A percentile compares a stretch with the other conserved stretches of the same genome.
phyloP scores from a whole-genome alignment of 1,140 invertebrate genomes.

The Zaprionus gabonicus region DNA sequence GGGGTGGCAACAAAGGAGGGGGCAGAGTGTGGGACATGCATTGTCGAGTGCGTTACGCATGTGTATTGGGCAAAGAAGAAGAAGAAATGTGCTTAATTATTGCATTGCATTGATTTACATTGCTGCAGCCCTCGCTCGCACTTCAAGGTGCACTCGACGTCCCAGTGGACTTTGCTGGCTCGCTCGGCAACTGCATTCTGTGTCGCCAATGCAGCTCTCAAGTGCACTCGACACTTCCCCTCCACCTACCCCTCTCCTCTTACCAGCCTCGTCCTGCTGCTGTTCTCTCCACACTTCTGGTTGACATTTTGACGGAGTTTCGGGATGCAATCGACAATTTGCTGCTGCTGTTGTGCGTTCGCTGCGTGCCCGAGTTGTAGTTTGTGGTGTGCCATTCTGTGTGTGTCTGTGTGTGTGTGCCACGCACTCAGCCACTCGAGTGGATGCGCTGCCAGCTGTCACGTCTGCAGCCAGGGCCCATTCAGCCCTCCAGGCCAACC shows the following conservation, averaged over 20 bases:
- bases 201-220: constrained; percentile 67
- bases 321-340: constrained; percentile 60
- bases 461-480: constrained; percentile 67
- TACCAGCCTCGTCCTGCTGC: not conserved
- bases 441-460: constrained; percentile 56
- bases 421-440: constrained; percentile 25
- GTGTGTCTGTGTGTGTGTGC: not conserved
- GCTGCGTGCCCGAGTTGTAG: constrained; percentile 78
- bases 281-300: constrained; percentile 3
- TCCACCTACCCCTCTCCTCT: not conserved
- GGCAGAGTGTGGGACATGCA: constrained; percentile 25
- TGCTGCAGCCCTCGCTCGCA: constrained; percentile 36
- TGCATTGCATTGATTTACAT: constrained; percentile 80
- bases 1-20: not conserved
- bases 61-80: constrained; percentile 23
- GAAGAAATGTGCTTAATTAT: constrained; percentile 71
- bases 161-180: constrained; percentile 25
- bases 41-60: constrained; percentile 69
- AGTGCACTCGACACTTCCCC: constrained; percentile 62
- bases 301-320: constrained; percentile 61
- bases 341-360: constrained; percentile 38
- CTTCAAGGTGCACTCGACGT: constrained; percentile 57
- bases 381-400: constrained; percentile 59
- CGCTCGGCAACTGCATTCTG: constrained; percentile 47
- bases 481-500: not conserved